These are phyloP conservation scores for Odontomachus brunneus DNA, from an alignment of 1,140 invertebrate species.

Conservation along the genomic window DNA sequence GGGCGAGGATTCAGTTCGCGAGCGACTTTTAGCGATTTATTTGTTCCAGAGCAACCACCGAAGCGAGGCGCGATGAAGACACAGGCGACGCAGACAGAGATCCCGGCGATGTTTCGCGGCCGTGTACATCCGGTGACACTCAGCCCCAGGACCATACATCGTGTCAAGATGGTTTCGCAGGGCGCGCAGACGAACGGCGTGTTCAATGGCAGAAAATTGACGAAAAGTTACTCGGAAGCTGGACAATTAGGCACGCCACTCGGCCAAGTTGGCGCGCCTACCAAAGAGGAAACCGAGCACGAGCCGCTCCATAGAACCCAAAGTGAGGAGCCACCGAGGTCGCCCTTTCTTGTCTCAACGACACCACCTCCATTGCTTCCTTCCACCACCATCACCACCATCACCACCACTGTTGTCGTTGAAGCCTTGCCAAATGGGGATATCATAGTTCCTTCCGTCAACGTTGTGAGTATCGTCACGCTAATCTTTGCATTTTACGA, in stretches of 20 bases:
- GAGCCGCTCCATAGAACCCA: slow-evolving; percentile 92
- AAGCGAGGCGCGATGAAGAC: slow-evolving; percentile 95
- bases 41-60: slow-evolving; percentile 89
- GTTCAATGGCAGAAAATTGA: slow-evolving; percentile 89
- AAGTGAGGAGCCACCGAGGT: slow-evolving; percentile 92
- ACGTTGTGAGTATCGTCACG: slow-evolving; percentile 51
- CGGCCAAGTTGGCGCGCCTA: slow-evolving; percentile 59
- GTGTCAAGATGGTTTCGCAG: slow-evolving; percentile 94
- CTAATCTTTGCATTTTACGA: too few species aligned
- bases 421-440: slow-evolving; percentile 75
- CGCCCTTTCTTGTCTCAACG: slow-evolving; percentile 87
- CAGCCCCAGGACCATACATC: slow-evolving; percentile 89
- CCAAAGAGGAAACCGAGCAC: slow-evolving; percentile 86
- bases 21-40: slow-evolving; percentile 13
- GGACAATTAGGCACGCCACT: slow-evolving; percentile 86
- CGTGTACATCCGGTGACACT: slow-evolving; percentile 90
- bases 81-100: slow-evolving; percentile 96
- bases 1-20: neutral
- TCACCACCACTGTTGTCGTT: slow-evolving; percentile 58
- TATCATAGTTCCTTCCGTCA: slow-evolving; percentile 40
- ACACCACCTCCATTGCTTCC: slow-evolving; percentile 32
- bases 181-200: slow-evolving; percentile 95
- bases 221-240: slow-evolving; percentile 94
- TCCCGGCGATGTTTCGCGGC: slow-evolving; percentile 88
- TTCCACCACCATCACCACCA: neutral